Evolutionary conservation across 2,113 vertebrate genomes (phyloP).

Genomic region (Fulica atra): DNA sequence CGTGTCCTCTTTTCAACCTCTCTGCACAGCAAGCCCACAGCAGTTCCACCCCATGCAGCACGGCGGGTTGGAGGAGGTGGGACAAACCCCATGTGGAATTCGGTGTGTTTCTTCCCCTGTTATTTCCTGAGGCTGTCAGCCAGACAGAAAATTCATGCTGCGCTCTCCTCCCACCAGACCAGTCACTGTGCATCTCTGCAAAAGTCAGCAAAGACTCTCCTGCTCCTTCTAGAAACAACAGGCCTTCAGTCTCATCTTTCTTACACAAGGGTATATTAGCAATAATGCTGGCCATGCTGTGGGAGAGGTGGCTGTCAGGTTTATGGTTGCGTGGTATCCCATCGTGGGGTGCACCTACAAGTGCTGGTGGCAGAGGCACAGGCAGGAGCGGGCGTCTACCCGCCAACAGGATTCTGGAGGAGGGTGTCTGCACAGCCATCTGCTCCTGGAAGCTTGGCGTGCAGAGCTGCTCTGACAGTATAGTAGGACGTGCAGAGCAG

Average conservation of each 20-base stretch:
- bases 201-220: background rate
- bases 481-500: background rate
- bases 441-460: background rate
- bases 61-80: background rate
- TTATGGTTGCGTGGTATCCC: background rate
- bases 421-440: slow-evolving; percentile 43
- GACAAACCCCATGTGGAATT: background rate
- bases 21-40: background rate
- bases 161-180: slow-evolving; percentile 21
- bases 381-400: background rate
- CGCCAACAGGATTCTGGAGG: background rate
- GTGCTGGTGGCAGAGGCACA: background rate
- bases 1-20: background rate
- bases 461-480: background rate
- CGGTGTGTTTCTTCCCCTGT: background rate
- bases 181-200: background rate
- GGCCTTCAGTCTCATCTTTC: background rate
- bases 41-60: background rate
- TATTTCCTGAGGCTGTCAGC: slow-evolving; percentile 3
- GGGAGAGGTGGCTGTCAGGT: background rate
- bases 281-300: background rate
- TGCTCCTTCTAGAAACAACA: background rate
- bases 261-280: background rate
- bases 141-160: background rate
- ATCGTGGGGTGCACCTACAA: background rate